Percentiles rank a stretch among this genome's conserved stretches.
These are phyloP conservation scores for Dermolepida albohirtum DNA, from an alignment of 2,888 invertebrate genomes.

Conservation along the genomic window DNA sequence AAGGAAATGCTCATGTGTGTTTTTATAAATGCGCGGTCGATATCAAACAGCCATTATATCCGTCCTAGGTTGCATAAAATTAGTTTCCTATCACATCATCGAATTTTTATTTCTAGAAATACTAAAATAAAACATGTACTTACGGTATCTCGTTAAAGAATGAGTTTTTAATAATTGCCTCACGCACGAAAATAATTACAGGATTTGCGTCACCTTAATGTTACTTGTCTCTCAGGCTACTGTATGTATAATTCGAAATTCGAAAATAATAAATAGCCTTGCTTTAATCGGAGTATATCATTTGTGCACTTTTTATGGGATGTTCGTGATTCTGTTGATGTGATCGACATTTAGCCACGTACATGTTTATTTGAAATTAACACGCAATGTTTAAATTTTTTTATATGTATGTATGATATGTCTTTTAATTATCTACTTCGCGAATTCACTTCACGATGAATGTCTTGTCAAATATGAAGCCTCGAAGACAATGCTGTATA, in stretches of 20 bases:
- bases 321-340: too few relatives aligned
- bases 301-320: too few relatives aligned
- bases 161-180: conserved; percentile 10
- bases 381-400: too few relatives aligned
- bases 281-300: neutral
- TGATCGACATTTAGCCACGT: too few relatives aligned
- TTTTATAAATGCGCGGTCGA: conserved; percentile 6
- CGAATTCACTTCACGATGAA: too few relatives aligned
- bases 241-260: conserved; percentile 7
- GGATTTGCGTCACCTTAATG: conserved; percentile 2
- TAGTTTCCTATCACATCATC: neutral
- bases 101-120: conserved; percentile 4
- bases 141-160: conserved; percentile 10
- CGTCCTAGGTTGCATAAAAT: neutral
- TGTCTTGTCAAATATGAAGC: too few relatives aligned
- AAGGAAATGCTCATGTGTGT: conserved; percentile 11
- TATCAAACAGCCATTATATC: conserved; percentile 1
- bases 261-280: conserved; percentile 11
- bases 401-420: too few relatives aligned
- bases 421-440: too few relatives aligned
- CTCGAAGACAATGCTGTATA: too few relatives aligned
- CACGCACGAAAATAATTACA: conserved; percentile 2
- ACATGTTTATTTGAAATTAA: too few relatives aligned
- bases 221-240: neutral
- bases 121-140: neutral